Evolutionary conservation across 1,140 invertebrate genomes (phyloP).

Genomic region (Armadillidium nasatum): DNA sequence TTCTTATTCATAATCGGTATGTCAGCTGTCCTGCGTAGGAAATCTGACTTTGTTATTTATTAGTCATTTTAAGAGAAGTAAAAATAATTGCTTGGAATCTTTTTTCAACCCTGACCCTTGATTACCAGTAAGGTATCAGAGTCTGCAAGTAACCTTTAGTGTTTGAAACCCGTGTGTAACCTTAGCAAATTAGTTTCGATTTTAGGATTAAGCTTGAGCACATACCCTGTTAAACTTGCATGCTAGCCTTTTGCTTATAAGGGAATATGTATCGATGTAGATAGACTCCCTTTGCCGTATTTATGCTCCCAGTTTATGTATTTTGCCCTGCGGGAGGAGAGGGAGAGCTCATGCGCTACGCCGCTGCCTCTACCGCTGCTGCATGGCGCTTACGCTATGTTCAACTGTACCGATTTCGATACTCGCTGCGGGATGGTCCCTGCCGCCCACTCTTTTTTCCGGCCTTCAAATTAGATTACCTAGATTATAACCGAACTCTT

Average conservation of each 20-base stretch:
- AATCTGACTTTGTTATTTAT: slow-evolving; percentile 17
- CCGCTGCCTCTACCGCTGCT: neutral
- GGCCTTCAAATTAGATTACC: slow-evolving; percentile 3
- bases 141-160: slow-evolving; percentile 42
- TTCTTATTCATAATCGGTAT: slow-evolving; percentile 5
- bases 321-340: slow-evolving; percentile 17
- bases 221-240: slow-evolving; percentile 41
- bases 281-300: slow-evolving; percentile 40
- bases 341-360: slow-evolving; percentile 20
- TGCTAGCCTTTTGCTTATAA: slow-evolving; percentile 38
- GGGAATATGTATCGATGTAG: slow-evolving; percentile 42
- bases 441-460: slow-evolving; percentile 15
- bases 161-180: slow-evolving; percentile 38
- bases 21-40: slow-evolving; percentile 23
- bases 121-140: slow-evolving; percentile 31
- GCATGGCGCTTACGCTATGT: slow-evolving; percentile 26
- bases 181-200: slow-evolving; percentile 39
- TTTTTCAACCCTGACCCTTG: slow-evolving; percentile 17
- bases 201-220: slow-evolving; percentile 42
- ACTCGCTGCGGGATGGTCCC: slow-evolving; percentile 26
- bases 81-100: neutral
- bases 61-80: neutral
- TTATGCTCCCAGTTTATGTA: slow-evolving; percentile 37
- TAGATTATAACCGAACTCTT: neutral
- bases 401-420: slow-evolving; percentile 20